Percentiles rank a stretch among this genome's conserved stretches.
Conservation (phyloP, 2,888 invertebrate species). For the Sphaerophoria taeniata region DNA sequence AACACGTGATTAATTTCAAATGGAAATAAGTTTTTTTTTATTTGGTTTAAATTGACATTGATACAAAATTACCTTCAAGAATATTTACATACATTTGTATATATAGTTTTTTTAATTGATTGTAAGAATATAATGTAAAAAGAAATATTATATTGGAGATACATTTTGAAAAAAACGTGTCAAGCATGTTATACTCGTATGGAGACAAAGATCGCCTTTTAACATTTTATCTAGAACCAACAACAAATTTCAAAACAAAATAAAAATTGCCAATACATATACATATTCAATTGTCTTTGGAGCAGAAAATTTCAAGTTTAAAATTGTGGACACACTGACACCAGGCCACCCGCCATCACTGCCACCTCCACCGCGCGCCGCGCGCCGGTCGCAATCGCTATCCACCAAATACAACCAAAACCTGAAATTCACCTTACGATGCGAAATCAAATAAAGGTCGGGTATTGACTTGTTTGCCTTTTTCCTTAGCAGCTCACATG, state of each 20-base stretch:
- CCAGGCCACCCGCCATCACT: slow-evolving; percentile 6
- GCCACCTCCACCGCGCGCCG: not conserved
- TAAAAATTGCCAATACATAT: not conserved
- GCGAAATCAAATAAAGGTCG: slow-evolving; percentile 61
- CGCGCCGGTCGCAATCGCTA: not conserved
- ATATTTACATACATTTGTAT: no score
- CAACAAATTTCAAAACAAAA: not conserved
- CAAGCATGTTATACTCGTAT: not conserved
- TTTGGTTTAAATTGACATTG: no score
- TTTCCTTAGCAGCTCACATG: slow-evolving; percentile 28
- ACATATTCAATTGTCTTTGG: slow-evolving; percentile 1
- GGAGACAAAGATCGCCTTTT: not conserved
- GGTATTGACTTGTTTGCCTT: slow-evolving; percentile 30
- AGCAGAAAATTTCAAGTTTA: slow-evolving; percentile 17
- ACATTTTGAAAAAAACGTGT: not conserved
- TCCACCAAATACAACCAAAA: not conserved
- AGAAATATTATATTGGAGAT: no score
- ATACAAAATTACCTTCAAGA: no score
- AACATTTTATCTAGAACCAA: not conserved
- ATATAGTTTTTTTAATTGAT: no score
- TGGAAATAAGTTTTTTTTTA: no score
- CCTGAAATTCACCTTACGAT: slow-evolving; percentile 42
- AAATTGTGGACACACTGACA: not conserved
- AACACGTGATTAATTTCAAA: no score
- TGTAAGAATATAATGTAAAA: no score